These are phyloP conservation scores for Bombus superbus DNA, from an alignment of 1,140 invertebrate species.

Conservation along the genomic window DNA sequence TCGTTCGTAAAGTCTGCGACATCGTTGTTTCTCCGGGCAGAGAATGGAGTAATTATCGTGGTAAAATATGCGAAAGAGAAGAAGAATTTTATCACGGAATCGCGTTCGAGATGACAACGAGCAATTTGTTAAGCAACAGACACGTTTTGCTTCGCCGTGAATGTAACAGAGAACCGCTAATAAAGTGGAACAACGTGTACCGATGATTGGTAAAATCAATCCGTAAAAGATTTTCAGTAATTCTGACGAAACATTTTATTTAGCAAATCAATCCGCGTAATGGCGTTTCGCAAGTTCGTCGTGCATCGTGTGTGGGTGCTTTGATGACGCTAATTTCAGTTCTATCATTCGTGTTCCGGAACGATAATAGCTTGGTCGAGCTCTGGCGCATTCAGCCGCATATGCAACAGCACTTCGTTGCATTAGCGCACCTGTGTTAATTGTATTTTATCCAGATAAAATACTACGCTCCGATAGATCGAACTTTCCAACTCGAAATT, in stretches of 20 bases:
- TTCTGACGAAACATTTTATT: conserved; percentile 20
- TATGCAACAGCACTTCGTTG: neutral
- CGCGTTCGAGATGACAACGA: no score
- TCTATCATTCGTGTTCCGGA: conserved; percentile 6
- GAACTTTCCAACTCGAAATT: neutral
- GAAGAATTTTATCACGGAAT: no score
- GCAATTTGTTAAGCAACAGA: no score
- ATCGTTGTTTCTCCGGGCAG: no score
- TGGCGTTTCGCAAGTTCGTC: neutral
- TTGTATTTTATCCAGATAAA: neutral
- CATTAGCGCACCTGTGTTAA: conserved; percentile 6
- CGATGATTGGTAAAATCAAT: no score
- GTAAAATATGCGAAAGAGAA: no score
- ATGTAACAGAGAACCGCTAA: neutral
- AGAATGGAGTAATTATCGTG: no score
- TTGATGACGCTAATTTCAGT: conserved; percentile 30
- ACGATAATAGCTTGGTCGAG: conserved; percentile 7
- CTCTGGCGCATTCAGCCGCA: neutral
- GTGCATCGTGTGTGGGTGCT: neutral
- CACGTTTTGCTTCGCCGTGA: no score
- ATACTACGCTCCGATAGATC: neutral
- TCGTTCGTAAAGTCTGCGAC: no score
- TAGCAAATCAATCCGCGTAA: conserved; percentile 27
- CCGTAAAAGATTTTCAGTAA: neutral
- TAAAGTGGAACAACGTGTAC: no score